Conservation (phyloP, 2,113 vertebrate genomes). For the Thalassoma bifasciatum region DNA sequence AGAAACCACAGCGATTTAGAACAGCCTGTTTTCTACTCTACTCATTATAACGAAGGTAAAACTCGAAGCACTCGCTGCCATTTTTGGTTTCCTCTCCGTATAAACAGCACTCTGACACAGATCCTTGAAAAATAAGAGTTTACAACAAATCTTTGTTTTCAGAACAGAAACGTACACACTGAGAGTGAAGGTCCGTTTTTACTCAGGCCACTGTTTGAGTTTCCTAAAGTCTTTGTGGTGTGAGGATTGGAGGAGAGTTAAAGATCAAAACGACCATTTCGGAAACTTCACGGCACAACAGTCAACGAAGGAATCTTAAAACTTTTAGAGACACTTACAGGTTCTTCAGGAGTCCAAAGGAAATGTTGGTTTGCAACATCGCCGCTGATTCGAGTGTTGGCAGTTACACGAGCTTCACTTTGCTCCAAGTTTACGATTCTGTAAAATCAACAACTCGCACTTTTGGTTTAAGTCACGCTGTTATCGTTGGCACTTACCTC, state of each 20-base stretch:
- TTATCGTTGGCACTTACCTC: slow-evolving; percentile 75
- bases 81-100: slow-evolving; percentile 53
- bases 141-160: background rate
- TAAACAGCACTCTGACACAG: background rate
- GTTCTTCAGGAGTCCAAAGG: slow-evolving; percentile 17
- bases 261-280: slow-evolving; percentile 10
- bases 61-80: slow-evolving; percentile 20
- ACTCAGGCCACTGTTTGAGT: slow-evolving; percentile 45
- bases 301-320: slow-evolving; percentile 16
- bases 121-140: slow-evolving; percentile 7
- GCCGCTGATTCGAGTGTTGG: slow-evolving; percentile 3
- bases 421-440: background rate
- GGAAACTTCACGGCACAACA: slow-evolving; percentile 29
- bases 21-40: slow-evolving; percentile 47
- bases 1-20: slow-evolving; percentile 49
- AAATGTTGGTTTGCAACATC: background rate
- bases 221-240: background rate
- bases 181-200: slow-evolving; percentile 28
- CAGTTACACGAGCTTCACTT: slow-evolving; percentile 21
- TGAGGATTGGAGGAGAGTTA: background rate
- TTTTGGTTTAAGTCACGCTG: slow-evolving; percentile 73
- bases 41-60: slow-evolving; percentile 26
- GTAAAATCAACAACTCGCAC: slow-evolving; percentile 6
- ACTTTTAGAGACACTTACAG: slow-evolving; percentile 15
- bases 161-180: slow-evolving; percentile 31